Percentiles rank a stretch among this genome's conserved stretches.
These are phyloP conservation scores for Automeris io DNA, from an alignment of 2,888 invertebrate genomes.

Conservation along the genomic window DNA sequence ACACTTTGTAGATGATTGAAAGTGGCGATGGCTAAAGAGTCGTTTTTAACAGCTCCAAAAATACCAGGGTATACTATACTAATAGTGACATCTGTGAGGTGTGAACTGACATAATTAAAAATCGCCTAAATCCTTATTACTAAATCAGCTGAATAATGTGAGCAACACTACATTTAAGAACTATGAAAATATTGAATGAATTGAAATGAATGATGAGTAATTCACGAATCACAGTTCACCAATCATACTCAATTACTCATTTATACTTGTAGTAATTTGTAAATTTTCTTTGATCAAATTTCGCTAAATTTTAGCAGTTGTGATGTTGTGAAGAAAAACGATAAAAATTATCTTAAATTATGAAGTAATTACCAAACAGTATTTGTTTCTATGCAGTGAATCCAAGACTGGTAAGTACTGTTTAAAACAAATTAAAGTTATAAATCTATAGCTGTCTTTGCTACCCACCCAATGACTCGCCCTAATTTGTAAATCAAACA, in stretches of 20 bases:
- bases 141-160: no score
- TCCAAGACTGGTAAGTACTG: slow-evolving; percentile 23
- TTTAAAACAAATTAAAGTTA: not conserved
- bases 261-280: not conserved
- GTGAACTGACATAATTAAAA: no score
- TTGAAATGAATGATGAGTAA: slow-evolving; percentile 6
- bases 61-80: no score
- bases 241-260: not conserved
- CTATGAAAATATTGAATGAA: not conserved
- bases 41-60: no score
- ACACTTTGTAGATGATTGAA: no score
- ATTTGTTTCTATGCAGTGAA: not conserved
- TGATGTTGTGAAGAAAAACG: not conserved
- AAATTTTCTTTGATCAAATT: no score
- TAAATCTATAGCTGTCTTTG: not conserved
- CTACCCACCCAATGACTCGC: no score
- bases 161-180: no score
- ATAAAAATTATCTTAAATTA: not conserved
- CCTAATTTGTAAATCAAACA: no score
- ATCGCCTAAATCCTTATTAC: no score
- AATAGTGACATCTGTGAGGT: no score
- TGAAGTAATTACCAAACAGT: slow-evolving; percentile 3
- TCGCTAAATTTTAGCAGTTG: not conserved
- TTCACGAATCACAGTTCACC: not conserved
- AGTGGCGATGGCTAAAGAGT: no score